A percentile compares a stretch with the other conserved stretches of the same genome.
phyloP scores from a whole-genome alignment of 2,113 vertebrate genomes.

The Panthera tigris region DNA sequence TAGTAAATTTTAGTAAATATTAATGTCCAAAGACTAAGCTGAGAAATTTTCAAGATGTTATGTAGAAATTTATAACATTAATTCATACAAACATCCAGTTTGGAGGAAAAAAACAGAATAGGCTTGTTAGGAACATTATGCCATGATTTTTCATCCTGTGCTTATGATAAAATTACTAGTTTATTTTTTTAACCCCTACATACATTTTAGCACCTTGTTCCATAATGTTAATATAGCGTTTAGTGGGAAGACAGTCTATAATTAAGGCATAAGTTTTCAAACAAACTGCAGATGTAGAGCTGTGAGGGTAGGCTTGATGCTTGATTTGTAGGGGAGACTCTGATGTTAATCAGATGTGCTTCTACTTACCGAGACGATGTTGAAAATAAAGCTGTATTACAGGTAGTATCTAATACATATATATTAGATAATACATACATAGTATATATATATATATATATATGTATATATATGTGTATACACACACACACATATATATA shows the following conservation, averaged over 20 bases:
- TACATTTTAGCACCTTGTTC: constrained; percentile 81
- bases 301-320: constrained; percentile 60
- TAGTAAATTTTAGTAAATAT: neutral
- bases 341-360: constrained; percentile 18
- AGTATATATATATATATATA: too few relatives aligned
- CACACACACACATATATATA: too few relatives aligned
- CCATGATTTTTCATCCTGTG: constrained; percentile 9
- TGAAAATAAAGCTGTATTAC: constrained; percentile 26
- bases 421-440: too few relatives aligned
- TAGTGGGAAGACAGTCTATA: constrained; percentile 83
- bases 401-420: neutral
- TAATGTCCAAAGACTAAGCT: neutral
- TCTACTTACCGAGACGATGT: neutral
- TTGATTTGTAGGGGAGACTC: neutral
- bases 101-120: neutral
- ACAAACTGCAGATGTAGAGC: constrained; percentile 82
- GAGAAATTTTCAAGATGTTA: constrained; percentile 37
- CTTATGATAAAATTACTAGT: constrained; percentile 58
- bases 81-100: constrained; percentile 4
- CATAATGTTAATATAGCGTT: constrained; percentile 80
- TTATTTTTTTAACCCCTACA: constrained; percentile 32
- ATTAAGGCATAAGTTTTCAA: constrained; percentile 86
- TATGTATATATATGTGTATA: too few relatives aligned
- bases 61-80: neutral
- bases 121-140: neutral